Base-by-base conservation (phyloP, 2,113 vertebrate species). In the Phylloscopus whistleri region DNA sequence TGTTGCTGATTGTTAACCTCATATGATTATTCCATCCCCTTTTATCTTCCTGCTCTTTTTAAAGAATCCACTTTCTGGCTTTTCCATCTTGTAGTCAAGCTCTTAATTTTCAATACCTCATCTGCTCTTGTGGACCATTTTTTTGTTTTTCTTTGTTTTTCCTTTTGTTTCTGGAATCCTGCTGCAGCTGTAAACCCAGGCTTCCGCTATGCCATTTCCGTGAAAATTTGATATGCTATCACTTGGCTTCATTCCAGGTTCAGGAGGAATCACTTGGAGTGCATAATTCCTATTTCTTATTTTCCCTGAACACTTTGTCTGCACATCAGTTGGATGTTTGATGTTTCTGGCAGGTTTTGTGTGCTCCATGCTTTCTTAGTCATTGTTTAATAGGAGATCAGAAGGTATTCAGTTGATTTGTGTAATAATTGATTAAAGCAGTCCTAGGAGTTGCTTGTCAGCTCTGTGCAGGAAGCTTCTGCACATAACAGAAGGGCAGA, bases 181-280 rank as follows among this genome's bases (percentile, higher is more conserved):
- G 51, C 53, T 76, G 58, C 62, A 94, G 66, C 46, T 94, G 62
- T 87, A 89, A 95, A 87, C 26, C 13, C 49, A 79, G 84, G 53
- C 62, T 85, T 95, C 84, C 4, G 1, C 63, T 88, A 16, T 80
- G 48, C 31, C 62, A 49, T 83, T 84, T 91, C 80, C 0, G 3
- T 93, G 60, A 72, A 84, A 82, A 78, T 93, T 69, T 89, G 81
- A 87, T 94, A 79, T 79, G 41, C 58, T 93, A 87, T 95, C 91
- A 35, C 28, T 93, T 96, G 93, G 81, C 87, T 85, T 87, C 4
- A 1, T 82, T 78, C 84, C 84, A 67, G 37, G 27, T 67, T 80
- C 21, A 41, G 79, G 35, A 79, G 49, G 46, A 73, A 56, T 85
- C 19, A 13, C 44, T 44, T 67, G 53, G 21, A 80, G 16, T 46